Percentiles rank a stretch among this genome's conserved stretches.
Evolutionary conservation across 1,140 invertebrate genomes (phyloP).

Genomic region (Cephus cinctus): DNA sequence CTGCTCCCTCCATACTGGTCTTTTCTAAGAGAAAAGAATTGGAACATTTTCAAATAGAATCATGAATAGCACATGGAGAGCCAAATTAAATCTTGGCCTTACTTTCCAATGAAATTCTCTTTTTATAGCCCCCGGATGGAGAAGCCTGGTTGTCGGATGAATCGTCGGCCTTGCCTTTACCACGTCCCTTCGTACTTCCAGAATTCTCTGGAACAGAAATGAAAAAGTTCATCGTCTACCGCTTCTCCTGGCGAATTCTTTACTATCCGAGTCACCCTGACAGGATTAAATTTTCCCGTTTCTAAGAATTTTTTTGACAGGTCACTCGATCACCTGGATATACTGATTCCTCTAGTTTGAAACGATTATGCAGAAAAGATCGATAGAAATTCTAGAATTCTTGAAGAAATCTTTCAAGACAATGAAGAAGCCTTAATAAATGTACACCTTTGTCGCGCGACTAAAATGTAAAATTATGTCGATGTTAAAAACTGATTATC

Average conservation of each 20-base stretch:
- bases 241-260: too few relatives aligned
- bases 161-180: slow-evolving; percentile 47
- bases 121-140: slow-evolving; percentile 33
- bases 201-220: slow-evolving; percentile 37
- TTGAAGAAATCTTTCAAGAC: too few relatives aligned
- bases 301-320: too few relatives aligned
- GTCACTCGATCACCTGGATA: too few relatives aligned
- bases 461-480: neutral
- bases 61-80: neutral
- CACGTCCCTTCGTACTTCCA: slow-evolving; percentile 38
- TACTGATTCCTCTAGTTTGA: too few relatives aligned
- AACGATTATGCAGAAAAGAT: too few relatives aligned
- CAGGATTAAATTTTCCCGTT: too few relatives aligned
- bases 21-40: slow-evolving; percentile 30
- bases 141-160: slow-evolving; percentile 41
- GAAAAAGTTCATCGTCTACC: too few relatives aligned
- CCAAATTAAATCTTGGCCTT: slow-evolving; percentile 18
- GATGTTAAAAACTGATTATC: neutral
- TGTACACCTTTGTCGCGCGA: neutral
- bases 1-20: slow-evolving; percentile 24
- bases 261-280: too few relatives aligned
- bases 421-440: too few relatives aligned
- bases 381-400: too few relatives aligned
- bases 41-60: neutral
- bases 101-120: slow-evolving; percentile 42